phyloP scores from a whole-genome alignment of 2,888 invertebrate genomes.

The Dynastes tityus region DNA sequence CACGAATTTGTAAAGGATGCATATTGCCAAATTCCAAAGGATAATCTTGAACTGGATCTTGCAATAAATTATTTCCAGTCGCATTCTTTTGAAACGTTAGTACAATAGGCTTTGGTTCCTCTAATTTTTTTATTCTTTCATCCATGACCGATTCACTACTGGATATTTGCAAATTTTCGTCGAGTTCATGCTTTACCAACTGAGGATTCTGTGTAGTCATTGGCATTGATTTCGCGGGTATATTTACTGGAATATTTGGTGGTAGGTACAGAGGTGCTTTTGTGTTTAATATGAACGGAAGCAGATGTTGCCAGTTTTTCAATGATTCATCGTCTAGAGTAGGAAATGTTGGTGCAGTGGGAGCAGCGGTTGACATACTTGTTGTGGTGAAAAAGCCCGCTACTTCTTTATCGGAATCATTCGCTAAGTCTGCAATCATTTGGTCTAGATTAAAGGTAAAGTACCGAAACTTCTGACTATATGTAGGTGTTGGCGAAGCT shows the following conservation, averaged over 20 bases:
- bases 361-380: not conserved
- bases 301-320: constrained; percentile 25
- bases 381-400: constrained; percentile 25
- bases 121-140: constrained; percentile 32
- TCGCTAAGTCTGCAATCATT: constrained; percentile 34
- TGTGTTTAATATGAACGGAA: constrained; percentile 17
- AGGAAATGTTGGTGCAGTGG: not conserved
- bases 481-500: not conserved
- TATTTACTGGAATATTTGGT: constrained; percentile 15
- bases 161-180: not conserved
- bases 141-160: constrained; percentile 34
- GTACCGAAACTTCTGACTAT: not conserved
- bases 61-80: constrained; percentile 7
- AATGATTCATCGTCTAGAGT: constrained; percentile 3
- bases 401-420: constrained; percentile 31
- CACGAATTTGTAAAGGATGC: constrained; percentile 2
- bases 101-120: constrained; percentile 24
- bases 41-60: not conserved
- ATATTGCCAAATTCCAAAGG: not conserved
- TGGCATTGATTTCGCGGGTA: not conserved
- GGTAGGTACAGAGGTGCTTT: not conserved
- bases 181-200: constrained; percentile 14
- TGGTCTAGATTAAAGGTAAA: constrained; percentile 37
- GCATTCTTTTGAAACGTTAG: constrained; percentile 13
- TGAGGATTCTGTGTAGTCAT: not conserved